Conservation (phyloP, 1,140 invertebrate genomes). For the Hetaerina americana region DNA sequence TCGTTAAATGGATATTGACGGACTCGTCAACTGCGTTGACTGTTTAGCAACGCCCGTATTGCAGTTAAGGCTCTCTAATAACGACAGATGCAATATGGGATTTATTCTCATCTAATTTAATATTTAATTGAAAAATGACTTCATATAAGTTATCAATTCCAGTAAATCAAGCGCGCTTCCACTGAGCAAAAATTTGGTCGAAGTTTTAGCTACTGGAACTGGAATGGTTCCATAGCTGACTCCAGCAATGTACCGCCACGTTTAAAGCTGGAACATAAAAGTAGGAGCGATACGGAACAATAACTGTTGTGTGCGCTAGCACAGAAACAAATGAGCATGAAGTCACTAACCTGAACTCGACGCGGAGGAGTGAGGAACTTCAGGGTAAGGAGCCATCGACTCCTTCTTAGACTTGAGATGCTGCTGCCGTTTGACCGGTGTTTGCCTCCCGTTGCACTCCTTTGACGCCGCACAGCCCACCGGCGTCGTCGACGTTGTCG, state of each 20-base stretch:
- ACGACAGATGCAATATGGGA: too few species aligned
- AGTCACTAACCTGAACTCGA: neutral
- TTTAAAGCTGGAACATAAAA: too few species aligned
- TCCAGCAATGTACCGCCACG: neutral
- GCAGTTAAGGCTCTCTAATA: too few species aligned
- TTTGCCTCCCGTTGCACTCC: neutral
- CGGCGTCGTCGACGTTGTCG: neutral
- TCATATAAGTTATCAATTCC: too few species aligned
- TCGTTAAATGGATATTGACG: too few species aligned
- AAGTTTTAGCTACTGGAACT: too few species aligned
- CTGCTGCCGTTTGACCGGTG: neutral
- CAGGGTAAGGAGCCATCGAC: neutral
- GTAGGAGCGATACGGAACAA: neutral
- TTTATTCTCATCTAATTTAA: too few species aligned
- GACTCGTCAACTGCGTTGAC: too few species aligned
- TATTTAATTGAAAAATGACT: too few species aligned
- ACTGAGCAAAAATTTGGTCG: too few species aligned
- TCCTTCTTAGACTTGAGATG: neutral
- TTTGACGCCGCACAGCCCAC: neutral
- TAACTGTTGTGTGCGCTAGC: neutral
- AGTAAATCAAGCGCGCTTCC: too few species aligned
- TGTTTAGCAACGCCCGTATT: too few species aligned
- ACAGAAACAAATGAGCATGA: neutral
- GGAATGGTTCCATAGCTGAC: neutral
- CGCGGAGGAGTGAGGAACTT: neutral